Evolutionary conservation across 2,797 vertebrate genomes (phyloP).

Genomic region (Halcyon leucocephala): DNA sequence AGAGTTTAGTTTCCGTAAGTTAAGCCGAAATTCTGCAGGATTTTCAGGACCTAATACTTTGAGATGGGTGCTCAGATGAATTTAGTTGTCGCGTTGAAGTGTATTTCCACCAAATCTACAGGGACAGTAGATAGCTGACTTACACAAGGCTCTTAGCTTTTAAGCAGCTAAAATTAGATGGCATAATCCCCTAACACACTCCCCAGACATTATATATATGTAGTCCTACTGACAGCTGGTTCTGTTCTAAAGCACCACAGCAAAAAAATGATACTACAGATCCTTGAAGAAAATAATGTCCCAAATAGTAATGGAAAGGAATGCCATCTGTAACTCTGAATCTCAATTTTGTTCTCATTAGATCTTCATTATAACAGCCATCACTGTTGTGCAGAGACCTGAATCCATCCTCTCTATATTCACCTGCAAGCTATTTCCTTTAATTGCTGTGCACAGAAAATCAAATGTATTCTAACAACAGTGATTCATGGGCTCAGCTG

Average conservation of each 20-base stretch:
- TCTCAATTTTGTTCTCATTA: conserved; percentile 58
- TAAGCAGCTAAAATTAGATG: conserved; percentile 15
- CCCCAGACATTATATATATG: not conserved
- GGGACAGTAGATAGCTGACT: not conserved
- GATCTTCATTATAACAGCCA: conserved; percentile 47
- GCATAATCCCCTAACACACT: conserved; percentile 9
- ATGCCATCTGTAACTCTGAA: conserved; percentile 59
- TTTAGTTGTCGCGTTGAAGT: not conserved
- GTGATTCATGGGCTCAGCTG: conserved; percentile 68
- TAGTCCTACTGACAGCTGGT: conserved; percentile 38
- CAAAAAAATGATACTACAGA: not conserved
- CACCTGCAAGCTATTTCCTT: conserved; percentile 70
- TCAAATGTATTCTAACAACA: conserved; percentile 51
- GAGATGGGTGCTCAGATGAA: not conserved
- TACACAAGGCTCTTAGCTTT: not conserved
- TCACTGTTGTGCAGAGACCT: conserved; percentile 50
- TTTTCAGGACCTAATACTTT: not conserved
- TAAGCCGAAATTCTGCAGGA: not conserved
- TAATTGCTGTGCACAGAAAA: conserved; percentile 61
- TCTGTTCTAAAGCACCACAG: conserved; percentile 39
- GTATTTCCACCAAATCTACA: not conserved
- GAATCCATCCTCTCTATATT: conserved; percentile 24
- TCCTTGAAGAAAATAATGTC: conserved; percentile 58
- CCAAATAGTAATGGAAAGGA: conserved; percentile 24
- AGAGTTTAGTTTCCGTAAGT: not conserved